Evolutionary conservation across 2,797 vertebrate species (phyloP).

Genomic region (Gobionotothen gibberifrons): DNA sequence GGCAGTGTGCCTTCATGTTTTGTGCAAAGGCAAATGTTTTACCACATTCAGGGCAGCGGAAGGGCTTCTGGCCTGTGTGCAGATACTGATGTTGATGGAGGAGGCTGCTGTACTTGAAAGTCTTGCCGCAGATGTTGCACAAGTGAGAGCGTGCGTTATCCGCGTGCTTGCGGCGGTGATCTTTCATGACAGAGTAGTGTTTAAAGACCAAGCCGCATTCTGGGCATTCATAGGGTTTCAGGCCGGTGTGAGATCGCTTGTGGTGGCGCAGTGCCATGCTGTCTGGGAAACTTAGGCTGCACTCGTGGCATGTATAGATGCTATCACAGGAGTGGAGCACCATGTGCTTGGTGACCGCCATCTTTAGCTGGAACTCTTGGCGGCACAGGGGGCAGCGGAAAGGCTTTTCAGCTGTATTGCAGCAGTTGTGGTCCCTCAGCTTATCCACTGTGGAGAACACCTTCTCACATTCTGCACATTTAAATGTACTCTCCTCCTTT

Average conservation of each 20-base stretch:
- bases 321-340: slow-evolving; percentile 81
- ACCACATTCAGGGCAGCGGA: slow-evolving; percentile 84
- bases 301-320: slow-evolving; percentile 81
- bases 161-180: slow-evolving; percentile 83
- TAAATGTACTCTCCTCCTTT: slow-evolving; percentile 55
- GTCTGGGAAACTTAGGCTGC: slow-evolving; percentile 80
- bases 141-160: slow-evolving; percentile 70
- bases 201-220: slow-evolving; percentile 86
- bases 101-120: slow-evolving; percentile 84
- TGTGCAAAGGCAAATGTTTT: slow-evolving; percentile 85
- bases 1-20: slow-evolving; percentile 86
- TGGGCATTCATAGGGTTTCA: slow-evolving; percentile 85
- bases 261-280: slow-evolving; percentile 73
- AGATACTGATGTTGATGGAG: slow-evolving; percentile 87
- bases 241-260: slow-evolving; percentile 81
- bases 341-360: slow-evolving; percentile 86
- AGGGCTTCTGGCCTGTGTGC: slow-evolving; percentile 86
- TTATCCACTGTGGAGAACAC: slow-evolving; percentile 72
- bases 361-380: slow-evolving; percentile 83
- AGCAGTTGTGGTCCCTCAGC: slow-evolving; percentile 80
- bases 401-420: slow-evolving; percentile 77
- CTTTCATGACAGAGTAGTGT: slow-evolving; percentile 86
- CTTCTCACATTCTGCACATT: slow-evolving; percentile 78
- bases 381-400: slow-evolving; percentile 87
- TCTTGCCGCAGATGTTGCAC: slow-evolving; percentile 84